A percentile compares a stretch with the other conserved stretches of the same genome.
Evolutionary conservation across 2,888 invertebrate species (phyloP).

Genomic region (Troides aeacus): DNA sequence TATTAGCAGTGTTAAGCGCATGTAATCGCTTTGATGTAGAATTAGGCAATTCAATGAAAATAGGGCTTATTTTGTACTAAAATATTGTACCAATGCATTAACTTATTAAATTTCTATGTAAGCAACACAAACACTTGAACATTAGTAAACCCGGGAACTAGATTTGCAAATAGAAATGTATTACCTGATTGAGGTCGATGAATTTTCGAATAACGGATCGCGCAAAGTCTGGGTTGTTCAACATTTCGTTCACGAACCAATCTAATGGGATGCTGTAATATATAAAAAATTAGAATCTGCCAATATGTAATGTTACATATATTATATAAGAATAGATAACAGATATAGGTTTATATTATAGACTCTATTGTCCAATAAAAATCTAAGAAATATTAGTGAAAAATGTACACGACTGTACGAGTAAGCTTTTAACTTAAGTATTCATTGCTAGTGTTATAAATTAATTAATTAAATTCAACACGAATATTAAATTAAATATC

Average conservation of each 20-base stretch:
- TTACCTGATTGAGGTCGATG: constrained; percentile 77
- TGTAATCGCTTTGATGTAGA: not conserved
- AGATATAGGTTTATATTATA: not conserved
- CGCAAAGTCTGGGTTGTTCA: constrained; percentile 80
- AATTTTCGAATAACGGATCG: constrained; percentile 80
- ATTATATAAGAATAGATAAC: not conserved
- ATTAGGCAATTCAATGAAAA: constrained; percentile 3
- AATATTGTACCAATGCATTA: not conserved
- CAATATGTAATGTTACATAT: not conserved
- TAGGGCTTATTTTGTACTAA: not conserved
- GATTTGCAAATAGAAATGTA: constrained; percentile 1
- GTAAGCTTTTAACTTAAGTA: no score
- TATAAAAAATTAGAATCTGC: not conserved
- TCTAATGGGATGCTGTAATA: constrained; percentile 68
- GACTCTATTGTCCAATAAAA: not conserved
- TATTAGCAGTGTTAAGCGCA: not conserved
- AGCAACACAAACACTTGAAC: not conserved
- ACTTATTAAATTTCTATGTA: not conserved
- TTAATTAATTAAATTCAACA: no score
- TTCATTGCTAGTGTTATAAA: no score
- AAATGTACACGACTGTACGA: no score
- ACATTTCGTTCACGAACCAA: constrained; percentile 79
- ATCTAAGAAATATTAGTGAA: no score
- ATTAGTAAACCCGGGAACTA: not conserved
- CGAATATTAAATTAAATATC: no score